These are phyloP conservation scores for Globia sparganii DNA, from an alignment of 2,888 invertebrate genomes.

Conservation along the genomic window DNA sequence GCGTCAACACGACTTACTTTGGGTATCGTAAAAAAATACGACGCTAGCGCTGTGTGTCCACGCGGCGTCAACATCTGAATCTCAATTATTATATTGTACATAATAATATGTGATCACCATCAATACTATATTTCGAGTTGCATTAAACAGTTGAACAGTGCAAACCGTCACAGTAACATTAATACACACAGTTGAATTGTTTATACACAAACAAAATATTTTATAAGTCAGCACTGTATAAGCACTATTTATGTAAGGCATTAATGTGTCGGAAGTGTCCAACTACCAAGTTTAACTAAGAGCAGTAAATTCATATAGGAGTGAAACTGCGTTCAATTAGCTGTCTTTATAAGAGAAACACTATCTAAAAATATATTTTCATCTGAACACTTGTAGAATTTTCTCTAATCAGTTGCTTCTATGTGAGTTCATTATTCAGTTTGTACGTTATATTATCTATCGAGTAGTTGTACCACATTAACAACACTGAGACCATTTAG, in stretches of 20 bases:
- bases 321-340: not conserved
- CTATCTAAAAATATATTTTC: not conserved
- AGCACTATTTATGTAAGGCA: constrained; percentile 22
- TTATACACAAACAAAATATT: constrained; percentile 1
- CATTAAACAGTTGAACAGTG: constrained; percentile 15
- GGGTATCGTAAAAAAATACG: not conserved
- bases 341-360: not conserved
- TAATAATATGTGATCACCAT: constrained; percentile 48
- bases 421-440: constrained; percentile 10
- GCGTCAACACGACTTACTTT: not conserved
- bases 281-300: not conserved
- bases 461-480: not conserved
- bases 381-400: not conserved
- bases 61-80: not conserved
- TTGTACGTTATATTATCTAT: not conserved
- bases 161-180: constrained; percentile 15
- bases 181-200: constrained; percentile 14
- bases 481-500: constrained; percentile 3
- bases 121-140: constrained; percentile 51
- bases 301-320: constrained; percentile 2
- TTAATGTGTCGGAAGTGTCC: not conserved
- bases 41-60: constrained; percentile 1
- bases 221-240: constrained; percentile 21
- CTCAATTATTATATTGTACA: constrained; percentile 18
- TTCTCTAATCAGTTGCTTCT: not conserved